Percentiles rank a stretch among this genome's conserved stretches.
Conservation (phyloP, 2,113 vertebrate genomes). For the Podarcis cretensis region DNA sequence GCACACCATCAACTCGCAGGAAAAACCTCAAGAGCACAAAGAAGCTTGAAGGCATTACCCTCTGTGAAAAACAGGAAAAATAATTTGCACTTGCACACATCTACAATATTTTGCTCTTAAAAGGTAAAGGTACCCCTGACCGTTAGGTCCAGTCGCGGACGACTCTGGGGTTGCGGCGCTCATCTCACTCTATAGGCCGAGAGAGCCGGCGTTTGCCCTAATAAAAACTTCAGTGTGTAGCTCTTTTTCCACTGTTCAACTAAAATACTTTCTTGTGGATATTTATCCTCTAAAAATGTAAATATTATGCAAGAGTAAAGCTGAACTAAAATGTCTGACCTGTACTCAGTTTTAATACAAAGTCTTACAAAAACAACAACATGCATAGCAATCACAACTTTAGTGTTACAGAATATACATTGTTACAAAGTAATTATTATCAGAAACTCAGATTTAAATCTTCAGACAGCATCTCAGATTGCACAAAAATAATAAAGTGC, state of each 20-base stretch:
- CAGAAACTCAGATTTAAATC: neutral
- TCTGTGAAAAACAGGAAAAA: slow-evolving; percentile 75
- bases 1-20: slow-evolving; percentile 92
- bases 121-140: too few relatives aligned
- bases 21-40: slow-evolving; percentile 95
- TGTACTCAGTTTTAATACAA: neutral
- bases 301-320: neutral
- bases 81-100: slow-evolving; percentile 16
- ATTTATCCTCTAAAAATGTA: neutral
- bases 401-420: neutral
- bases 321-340: neutral
- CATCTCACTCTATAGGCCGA: too few relatives aligned
- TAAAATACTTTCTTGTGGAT: neutral
- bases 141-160: too few relatives aligned
- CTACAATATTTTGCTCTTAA: slow-evolving; percentile 10
- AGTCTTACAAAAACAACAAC: neutral
- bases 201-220: neutral
- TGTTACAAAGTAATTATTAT: neutral
- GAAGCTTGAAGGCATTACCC: slow-evolving; percentile 98
- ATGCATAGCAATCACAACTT: neutral
- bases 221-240: neutral
- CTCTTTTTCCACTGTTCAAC: neutral
- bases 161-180: too few relatives aligned
- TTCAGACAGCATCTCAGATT: neutral
- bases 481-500: neutral